Conservation (phyloP, 2,888 invertebrate genomes). For the Caenorhabditis doughertyi region DNA sequence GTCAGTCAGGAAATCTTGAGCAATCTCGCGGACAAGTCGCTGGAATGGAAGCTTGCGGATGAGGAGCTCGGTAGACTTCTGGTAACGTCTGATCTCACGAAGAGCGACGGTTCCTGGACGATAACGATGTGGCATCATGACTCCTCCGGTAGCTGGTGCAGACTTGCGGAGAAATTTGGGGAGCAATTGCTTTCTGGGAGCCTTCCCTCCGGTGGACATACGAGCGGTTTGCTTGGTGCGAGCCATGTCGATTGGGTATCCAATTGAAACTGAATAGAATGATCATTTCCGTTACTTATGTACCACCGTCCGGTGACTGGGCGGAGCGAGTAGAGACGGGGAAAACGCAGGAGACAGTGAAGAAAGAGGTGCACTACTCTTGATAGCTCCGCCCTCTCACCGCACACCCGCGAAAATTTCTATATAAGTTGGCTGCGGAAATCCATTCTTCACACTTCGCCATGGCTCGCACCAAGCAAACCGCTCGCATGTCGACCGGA, state of each 20-base stretch:
- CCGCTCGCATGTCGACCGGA: conserved; percentile 70
- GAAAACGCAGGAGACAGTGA: too few relatives aligned
- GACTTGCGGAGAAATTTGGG: too few relatives aligned
- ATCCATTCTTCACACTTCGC: background rate
- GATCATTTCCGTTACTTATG: too few relatives aligned
- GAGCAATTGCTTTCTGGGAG: too few relatives aligned
- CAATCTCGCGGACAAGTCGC: conserved; percentile 87
- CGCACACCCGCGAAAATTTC: background rate
- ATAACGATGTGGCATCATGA: conserved; percentile 97
- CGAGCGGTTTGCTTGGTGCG: too few relatives aligned
- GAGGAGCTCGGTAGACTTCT: conserved; percentile 92
- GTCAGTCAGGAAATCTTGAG: conserved; percentile 74
- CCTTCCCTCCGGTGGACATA: too few relatives aligned
- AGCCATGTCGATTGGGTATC: too few relatives aligned
- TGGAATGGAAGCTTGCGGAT: conserved; percentile 85
- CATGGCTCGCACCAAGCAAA: conserved; percentile 72
- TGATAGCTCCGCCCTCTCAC: background rate
- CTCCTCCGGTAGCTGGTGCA: conserved; percentile 95
- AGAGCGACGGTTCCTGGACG: conserved; percentile 96
- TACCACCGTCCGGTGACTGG: too few relatives aligned
- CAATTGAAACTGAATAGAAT: too few relatives aligned
- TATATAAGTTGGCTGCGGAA: background rate
- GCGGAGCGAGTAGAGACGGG: too few relatives aligned
- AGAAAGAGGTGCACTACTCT: too few relatives aligned
- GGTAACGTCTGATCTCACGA: conserved; percentile 95